A percentile compares a stretch with the other conserved stretches of the same genome.
These are phyloP conservation scores for Caloenas nicobarica DNA, from an alignment of 2,113 vertebrate genomes.

Conservation along the genomic window DNA sequence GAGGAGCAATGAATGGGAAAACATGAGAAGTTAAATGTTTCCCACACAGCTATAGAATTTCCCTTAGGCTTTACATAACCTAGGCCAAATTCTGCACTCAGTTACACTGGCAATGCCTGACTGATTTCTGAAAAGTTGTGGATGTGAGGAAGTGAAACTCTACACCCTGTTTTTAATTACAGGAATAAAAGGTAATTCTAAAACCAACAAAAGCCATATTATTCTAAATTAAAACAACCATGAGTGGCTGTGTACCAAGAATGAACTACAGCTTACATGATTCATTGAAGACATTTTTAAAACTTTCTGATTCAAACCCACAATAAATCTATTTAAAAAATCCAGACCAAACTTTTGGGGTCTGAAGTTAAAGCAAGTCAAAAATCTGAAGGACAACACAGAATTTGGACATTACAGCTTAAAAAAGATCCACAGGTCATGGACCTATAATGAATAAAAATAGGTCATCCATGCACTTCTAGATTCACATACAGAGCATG, in stretches of 20 bases:
- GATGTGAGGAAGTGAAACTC: neutral
- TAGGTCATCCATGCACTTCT: neutral
- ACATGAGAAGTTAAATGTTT: neutral
- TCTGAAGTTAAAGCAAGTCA: neutral
- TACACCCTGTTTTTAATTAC: neutral
- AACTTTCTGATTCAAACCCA: neutral
- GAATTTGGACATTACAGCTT: neutral
- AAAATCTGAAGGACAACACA: neutral
- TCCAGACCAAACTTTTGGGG: neutral
- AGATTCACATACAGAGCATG: neutral
- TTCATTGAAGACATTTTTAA: neutral
- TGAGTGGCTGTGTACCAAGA: neutral
- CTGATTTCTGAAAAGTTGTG: neutral
- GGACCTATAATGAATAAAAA: neutral
- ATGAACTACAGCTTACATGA: neutral
- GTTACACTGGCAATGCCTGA: neutral
- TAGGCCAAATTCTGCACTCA: neutral
- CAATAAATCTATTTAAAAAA: too few relatives aligned
- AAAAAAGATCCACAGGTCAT: neutral
- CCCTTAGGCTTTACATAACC: neutral
- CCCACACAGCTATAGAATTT: slow-evolving; percentile 43
- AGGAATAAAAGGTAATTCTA: neutral
- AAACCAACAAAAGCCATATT: neutral
- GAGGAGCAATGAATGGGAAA: slow-evolving; percentile 6
- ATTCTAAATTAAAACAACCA: neutral